phyloP scores from a whole-genome alignment of 2,113 vertebrate genomes.

The Aspiorhynchus laticeps region DNA sequence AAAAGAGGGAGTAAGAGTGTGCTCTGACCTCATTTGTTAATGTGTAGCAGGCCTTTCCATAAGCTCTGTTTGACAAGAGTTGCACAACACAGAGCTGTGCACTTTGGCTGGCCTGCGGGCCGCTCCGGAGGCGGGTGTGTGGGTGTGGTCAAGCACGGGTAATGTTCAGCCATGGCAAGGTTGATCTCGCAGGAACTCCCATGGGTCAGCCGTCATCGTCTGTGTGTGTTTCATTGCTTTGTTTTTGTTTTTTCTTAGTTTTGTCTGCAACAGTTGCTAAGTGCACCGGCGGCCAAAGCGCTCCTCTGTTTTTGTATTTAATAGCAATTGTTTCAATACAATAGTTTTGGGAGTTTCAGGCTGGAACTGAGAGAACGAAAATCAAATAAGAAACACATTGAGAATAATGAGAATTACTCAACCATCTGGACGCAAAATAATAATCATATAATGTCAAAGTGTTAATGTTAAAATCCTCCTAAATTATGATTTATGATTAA shows the following conservation, averaged over 20 bases:
- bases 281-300: not conserved
- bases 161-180: conserved; percentile 27
- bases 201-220: not conserved
- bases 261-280: conserved; percentile 11
- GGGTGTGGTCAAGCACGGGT: conserved; percentile 21
- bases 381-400: too few relatives aligned
- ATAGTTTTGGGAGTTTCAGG: not conserved
- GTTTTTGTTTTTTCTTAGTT: conserved; percentile 24
- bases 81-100: conserved; percentile 62
- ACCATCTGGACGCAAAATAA: not conserved
- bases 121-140: not conserved
- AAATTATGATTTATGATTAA: too few relatives aligned
- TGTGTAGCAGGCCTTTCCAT: conserved; percentile 66
- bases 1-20: conserved; percentile 34
- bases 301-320: not conserved
- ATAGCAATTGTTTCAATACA: not conserved
- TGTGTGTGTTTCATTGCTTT: conserved; percentile 24
- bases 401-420: not conserved
- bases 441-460: not conserved
- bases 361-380: not conserved
- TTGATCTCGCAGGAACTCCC: conserved; percentile 19
- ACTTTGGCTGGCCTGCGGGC: conserved; percentile 43
- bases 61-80: conserved; percentile 60
- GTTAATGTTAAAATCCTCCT: too few relatives aligned
- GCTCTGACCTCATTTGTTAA: conserved; percentile 63